These are phyloP conservation scores for Stomatorhinus ivindoensis DNA, from an alignment of 2,113 vertebrate genomes.

Conservation along the genomic window DNA sequence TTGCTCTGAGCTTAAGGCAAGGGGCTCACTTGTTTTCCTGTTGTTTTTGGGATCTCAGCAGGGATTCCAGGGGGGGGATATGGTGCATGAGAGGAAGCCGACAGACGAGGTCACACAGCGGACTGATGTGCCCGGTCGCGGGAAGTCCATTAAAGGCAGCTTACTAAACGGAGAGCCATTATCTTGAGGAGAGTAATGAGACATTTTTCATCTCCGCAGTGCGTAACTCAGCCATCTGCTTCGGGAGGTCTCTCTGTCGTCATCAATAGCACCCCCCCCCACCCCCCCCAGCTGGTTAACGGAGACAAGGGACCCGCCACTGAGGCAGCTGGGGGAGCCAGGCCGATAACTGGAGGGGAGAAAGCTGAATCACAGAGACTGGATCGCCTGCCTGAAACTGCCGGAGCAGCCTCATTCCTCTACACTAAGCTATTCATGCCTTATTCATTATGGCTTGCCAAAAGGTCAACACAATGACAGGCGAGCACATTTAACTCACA, in stretches of 20 bases:
- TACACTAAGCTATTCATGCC: not conserved
- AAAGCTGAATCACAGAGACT: not conserved
- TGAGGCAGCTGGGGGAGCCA: not conserved
- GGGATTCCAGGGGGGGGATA: not conserved
- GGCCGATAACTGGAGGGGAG: not conserved
- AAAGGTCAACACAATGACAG: not conserved
- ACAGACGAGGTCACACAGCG: constrained; percentile 21
- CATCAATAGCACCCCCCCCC: constrained; percentile 25
- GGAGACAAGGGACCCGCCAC: constrained; percentile 12
- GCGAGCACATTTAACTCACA: not conserved
- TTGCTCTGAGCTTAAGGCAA: not conserved
- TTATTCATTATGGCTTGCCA: not conserved
- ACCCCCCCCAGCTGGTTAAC: constrained; percentile 15
- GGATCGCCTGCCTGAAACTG: not conserved
- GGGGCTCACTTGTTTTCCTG: not conserved
- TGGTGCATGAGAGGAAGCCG: not conserved
- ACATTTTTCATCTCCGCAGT: constrained; percentile 57
- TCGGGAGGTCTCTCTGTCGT: constrained; percentile 37
- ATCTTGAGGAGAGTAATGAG: constrained; percentile 56
- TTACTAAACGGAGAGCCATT: constrained; percentile 53
- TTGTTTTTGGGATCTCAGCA: not conserved
- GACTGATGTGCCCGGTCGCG: constrained; percentile 35
- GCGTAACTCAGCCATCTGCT: constrained; percentile 63
- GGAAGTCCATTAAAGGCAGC: constrained; percentile 48
- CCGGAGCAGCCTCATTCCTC: not conserved